A percentile compares a stretch with the other conserved stretches of the same genome.
Conservation (phyloP, 2,888 invertebrate species). For the Elaeidobius kamerunicus region DNA sequence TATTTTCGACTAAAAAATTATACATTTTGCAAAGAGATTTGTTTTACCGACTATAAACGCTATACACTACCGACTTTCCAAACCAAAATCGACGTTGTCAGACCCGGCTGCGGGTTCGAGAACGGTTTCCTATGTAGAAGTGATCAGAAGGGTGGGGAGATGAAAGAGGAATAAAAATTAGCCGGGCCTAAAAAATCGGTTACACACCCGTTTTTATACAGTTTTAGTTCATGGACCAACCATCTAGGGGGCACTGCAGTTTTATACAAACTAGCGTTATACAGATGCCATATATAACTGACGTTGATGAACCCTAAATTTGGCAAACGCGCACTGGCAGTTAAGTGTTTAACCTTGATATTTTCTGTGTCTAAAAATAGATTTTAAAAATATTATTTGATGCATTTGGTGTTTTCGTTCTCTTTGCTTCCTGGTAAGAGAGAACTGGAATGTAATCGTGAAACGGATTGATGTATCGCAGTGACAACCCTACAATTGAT, state of each 20-base stretch:
- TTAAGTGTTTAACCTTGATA: neutral
- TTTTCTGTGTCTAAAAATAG: neutral
- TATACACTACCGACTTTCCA: neutral
- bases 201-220: neutral
- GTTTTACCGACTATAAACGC: neutral
- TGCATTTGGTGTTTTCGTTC: neutral
- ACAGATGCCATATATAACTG: neutral
- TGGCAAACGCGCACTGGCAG: neutral
- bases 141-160: neutral
- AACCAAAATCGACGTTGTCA: neutral
- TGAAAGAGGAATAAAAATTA: neutral
- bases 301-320: neutral
- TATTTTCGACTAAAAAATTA: too few relatives aligned
- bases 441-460: neutral
- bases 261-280: neutral
- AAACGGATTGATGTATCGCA: neutral
- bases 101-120: neutral
- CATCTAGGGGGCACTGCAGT: neutral
- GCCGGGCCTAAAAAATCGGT: too few relatives aligned
- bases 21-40: too few relatives aligned
- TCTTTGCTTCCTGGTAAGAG: too few relatives aligned
- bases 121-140: neutral
- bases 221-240: neutral
- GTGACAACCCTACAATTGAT: neutral
- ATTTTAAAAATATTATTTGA: neutral